Evolutionary conservation across 2,888 invertebrate genomes (phyloP).

Genomic region (Allacma fusca): DNA sequence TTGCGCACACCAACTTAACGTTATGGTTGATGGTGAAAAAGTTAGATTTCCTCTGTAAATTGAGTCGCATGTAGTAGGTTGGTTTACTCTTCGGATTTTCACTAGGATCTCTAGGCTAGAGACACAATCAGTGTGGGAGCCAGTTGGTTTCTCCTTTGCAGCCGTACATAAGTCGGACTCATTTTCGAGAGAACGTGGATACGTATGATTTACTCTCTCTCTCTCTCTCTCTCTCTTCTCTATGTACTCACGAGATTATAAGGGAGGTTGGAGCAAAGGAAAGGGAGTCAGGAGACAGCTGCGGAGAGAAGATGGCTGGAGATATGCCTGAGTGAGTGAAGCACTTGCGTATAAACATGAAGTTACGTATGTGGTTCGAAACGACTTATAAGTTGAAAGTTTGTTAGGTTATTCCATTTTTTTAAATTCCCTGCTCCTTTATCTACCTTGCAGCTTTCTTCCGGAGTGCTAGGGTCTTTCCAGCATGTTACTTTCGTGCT

Average conservation of each 20-base stretch:
- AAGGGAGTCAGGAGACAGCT: constrained; percentile 12
- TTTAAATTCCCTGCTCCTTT: not conserved
- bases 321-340: constrained; percentile 13
- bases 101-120: not conserved
- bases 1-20: constrained; percentile 8
- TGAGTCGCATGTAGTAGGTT: not conserved
- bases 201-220: not conserved
- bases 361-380: not conserved
- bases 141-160: not conserved
- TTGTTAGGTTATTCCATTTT: constrained; percentile 10
- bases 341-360: constrained; percentile 16
- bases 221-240: not conserved
- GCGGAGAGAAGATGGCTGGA: constrained; percentile 6
- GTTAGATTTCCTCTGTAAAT: constrained; percentile 16
- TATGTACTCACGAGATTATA: not conserved
- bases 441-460: not conserved
- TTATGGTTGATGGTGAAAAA: constrained; percentile 10
- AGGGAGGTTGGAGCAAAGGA: constrained; percentile 6
- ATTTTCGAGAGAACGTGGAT: not conserved
- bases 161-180: not conserved
- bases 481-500: not conserved
- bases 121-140: constrained; percentile 13
- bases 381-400: constrained; percentile 16
- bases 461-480: not conserved
- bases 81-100: constrained; percentile 11